Evolutionary conservation across 2,888 invertebrate genomes (phyloP), one percentile per base, ranked within the genome.

Genomic region (Agrotis clavis): DNA sequence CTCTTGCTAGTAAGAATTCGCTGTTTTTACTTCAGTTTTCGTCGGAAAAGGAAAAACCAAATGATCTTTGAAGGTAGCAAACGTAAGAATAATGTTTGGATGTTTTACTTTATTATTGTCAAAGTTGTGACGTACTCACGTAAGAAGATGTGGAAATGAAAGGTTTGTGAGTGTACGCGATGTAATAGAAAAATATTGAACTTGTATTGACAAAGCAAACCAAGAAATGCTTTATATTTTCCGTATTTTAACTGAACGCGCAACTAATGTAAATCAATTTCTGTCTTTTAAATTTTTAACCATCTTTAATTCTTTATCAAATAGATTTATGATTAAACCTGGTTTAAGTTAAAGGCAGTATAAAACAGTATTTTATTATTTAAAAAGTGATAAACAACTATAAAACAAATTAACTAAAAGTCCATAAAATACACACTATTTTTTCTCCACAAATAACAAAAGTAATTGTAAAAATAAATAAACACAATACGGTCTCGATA

Each of bases 1-100:
- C 90, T 88, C 66, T 62, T 65, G 88, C 82, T 86, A 88, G 84
- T 86, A 86, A 88, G 84, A 90, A 89, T 90, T 91, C 84, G 85
- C 87, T 86, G 84, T 90, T 88, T 90, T 91, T 91, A 70, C 87
- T 87, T 84, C 77, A 74, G 74, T 82, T 80, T 74, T 72, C 74
- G 79, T 81, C 16, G 64, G 18, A 74, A 67, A 71, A 61, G 67
- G 66, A 78, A 78, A 82, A 70, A 67, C 74, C 66, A 79, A 83
- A 85, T 83, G 73, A 85, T 81, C 66, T 81, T 76, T 77, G 53
- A 48, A 66, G 65, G 71, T 78, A 67, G 71, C 67, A 75, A 78
- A 83, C 64, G 71, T 67, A 45, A 69, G 57, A 72, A 72, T 74
- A 74, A 75, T 77, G 45, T 59, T 67, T 9, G 13, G 4, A 56